These are phyloP conservation scores for Tanytarsus gracilentus DNA, from an alignment of 2,888 invertebrate genomes.

Conservation along the genomic window DNA sequence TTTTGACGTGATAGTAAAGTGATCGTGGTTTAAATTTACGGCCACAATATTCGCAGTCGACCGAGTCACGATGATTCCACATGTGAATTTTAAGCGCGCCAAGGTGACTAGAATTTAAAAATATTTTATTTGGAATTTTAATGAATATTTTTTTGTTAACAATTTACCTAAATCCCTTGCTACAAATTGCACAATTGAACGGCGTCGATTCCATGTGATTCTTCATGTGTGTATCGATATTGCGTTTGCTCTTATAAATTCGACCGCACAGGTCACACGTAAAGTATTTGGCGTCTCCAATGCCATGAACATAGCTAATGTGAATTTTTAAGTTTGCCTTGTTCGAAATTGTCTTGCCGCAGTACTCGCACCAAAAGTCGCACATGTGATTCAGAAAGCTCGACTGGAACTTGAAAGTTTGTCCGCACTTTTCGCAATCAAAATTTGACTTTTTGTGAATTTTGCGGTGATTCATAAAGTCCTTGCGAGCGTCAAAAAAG, in stretches of 20 bases:
- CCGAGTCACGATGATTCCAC: conserved; percentile 1
- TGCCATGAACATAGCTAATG: neutral
- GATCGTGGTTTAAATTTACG: neutral
- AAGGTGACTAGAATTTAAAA: too few species aligned
- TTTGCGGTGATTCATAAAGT: neutral
- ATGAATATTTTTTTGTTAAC: too few species aligned
- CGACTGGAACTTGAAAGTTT: neutral
- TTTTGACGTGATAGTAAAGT: neutral
- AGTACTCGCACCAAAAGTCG: neutral
- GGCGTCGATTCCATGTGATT: conserved; percentile 3
- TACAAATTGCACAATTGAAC: neutral
- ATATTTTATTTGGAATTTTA: too few species aligned
- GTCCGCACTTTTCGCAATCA: neutral
- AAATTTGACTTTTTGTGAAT: neutral
- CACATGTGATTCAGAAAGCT: neutral
- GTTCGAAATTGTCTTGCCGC: neutral
- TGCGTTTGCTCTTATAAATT: neutral
- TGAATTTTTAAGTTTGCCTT: conserved; percentile 4
- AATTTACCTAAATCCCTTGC: neutral
- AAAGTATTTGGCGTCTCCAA: neutral
- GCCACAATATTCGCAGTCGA: neutral
- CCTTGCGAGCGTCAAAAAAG: neutral
- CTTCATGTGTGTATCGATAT: conserved; percentile 7
- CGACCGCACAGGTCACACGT: neutral
- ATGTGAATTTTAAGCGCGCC: neutral